These are phyloP conservation scores for Elephas maximus DNA, from an alignment of 2,113 vertebrate species.

Conservation along the genomic window DNA sequence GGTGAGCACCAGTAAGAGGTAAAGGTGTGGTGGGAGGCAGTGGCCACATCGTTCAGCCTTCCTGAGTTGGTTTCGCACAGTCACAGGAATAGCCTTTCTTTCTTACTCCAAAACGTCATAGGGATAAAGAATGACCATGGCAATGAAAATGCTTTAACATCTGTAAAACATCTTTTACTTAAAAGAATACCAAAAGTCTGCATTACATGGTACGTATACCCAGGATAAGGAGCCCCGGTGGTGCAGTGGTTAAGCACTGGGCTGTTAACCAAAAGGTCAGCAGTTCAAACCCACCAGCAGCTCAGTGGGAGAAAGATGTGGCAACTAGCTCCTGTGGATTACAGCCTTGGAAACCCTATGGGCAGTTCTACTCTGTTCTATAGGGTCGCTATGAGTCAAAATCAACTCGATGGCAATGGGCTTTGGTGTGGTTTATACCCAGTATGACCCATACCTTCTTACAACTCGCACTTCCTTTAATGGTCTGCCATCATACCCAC, in stretches of 20 bases:
- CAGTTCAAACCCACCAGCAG: too few relatives aligned
- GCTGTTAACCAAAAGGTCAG: too few relatives aligned
- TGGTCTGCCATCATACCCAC: background rate
- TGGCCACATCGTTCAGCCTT: accelerated
- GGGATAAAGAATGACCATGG: background rate
- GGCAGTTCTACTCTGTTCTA: too few relatives aligned
- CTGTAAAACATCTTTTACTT: background rate
- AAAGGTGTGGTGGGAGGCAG: background rate
- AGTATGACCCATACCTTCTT: background rate
- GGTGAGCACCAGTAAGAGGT: background rate
- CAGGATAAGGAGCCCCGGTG: background rate
- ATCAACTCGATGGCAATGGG: too few relatives aligned
- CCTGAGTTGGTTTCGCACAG: background rate
- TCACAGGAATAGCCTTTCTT: background rate
- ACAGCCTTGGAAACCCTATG: too few relatives aligned
- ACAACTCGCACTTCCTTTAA: background rate
- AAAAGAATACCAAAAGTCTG: background rate
- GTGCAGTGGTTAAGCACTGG: too few relatives aligned
- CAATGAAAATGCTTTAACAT: background rate
- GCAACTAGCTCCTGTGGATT: too few relatives aligned
- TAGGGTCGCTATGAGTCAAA: too few relatives aligned
- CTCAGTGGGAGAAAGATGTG: too few relatives aligned
- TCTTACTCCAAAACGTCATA: background rate
- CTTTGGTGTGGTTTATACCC: too few relatives aligned
- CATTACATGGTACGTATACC: background rate